Evolutionary conservation across 2,888 invertebrate genomes (phyloP), one percentile per base, ranked within the genome.

Genomic region (Dynastes tityus): DNA sequence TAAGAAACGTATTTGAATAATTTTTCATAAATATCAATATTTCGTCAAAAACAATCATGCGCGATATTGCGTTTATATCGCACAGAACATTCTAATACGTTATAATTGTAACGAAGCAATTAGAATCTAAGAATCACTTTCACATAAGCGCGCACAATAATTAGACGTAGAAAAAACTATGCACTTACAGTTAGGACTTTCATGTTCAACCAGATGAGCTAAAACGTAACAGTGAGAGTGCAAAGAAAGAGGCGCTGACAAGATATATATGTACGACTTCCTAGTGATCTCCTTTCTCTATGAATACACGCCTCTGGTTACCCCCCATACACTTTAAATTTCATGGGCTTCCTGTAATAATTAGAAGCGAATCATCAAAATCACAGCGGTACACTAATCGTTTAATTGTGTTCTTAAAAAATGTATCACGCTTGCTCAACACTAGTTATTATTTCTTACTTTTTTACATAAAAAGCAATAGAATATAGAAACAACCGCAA

Each of bases 251-350:
- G 83, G 83, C 83, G 79, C 82, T 81, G 83, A 81, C 84, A 79
- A 80, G 84, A 86, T 87, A 84, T 88, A 88, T 88, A 87, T 85
- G 84, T 80, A 74, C 81, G 80, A 84, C 84, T 85, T 86, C 85
- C 84, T 84, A 83, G 84, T 85, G 86, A 85, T 85, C 87, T 86
- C 87, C 87, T 87, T 87, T 87, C 87, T 87, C 87, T 82, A 68
- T 73, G 45, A 61, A 81, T 83, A 80, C 82, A 82, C 82, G 82
- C 83, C 82, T 77, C 22, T 71, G 65, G 11, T 40, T 49, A 9
- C 49, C 70, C 49, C 70, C 58, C 70, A 58, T 58, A 22, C 55
- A 2, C 55, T 8, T 51, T 27, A 49, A 29, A 68, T 51, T 68
- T 68, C 68, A 68, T 68, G 51, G 51, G 22, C 13, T 68, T 22